Conservation (phyloP, 2,113 vertebrate species). For the Notechis scutatus region DNA sequence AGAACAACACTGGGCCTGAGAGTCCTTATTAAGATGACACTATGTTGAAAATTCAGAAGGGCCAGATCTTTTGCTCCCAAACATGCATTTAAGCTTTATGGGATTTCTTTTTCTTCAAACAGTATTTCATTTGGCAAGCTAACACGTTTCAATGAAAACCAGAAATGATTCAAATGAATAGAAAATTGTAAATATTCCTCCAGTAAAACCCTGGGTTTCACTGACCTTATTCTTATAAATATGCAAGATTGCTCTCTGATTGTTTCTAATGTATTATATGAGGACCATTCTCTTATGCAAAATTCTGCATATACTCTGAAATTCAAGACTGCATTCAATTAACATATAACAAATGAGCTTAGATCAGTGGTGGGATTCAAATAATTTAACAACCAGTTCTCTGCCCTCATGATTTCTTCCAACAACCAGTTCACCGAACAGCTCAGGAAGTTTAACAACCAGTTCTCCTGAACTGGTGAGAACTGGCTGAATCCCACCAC, state of each 20-base stretch:
- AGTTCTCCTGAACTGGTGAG: too few relatives aligned
- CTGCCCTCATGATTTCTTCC: too few relatives aligned
- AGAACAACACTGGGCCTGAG: neutral
- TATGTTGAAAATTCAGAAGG: neutral
- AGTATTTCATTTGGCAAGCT: neutral
- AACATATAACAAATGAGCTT: neutral
- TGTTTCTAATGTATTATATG: neutral
- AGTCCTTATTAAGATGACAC: neutral
- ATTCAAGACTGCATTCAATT: neutral
- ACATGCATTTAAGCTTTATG: neutral
- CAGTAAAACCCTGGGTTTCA: neutral
- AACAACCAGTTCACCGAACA: too few relatives aligned
- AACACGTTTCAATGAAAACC: neutral
- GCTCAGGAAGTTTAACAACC: too few relatives aligned
- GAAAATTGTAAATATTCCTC: neutral
- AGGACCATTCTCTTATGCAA: neutral
- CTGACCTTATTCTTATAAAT: neutral
- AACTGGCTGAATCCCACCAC: too few relatives aligned
- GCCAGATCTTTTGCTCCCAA: neutral
- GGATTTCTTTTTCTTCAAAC: neutral
- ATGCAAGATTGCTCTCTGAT: neutral
- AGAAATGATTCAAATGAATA: neutral
- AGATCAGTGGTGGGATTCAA: too few relatives aligned
- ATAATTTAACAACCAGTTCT: too few relatives aligned
- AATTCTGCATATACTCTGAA: neutral